These are phyloP conservation scores for Heterochromis multidens DNA, from an alignment of 2,113 vertebrate species.

Conservation along the genomic window DNA sequence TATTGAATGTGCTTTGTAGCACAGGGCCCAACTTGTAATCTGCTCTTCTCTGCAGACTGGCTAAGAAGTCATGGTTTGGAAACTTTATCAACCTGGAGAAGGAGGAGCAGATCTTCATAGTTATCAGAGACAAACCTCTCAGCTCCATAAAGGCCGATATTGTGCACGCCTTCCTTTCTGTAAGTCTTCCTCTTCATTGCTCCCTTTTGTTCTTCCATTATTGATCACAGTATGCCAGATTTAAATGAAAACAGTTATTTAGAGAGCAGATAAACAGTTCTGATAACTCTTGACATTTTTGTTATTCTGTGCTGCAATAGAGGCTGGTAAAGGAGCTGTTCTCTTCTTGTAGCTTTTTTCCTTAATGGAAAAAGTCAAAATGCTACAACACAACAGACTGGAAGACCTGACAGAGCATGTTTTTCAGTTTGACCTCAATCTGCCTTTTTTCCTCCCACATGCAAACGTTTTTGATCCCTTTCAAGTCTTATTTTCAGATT, in stretches of 20 bases:
- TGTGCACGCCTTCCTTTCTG: conserved; percentile 96
- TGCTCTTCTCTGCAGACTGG: conserved; percentile 78
- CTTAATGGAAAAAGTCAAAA: not conserved
- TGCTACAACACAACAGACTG: not conserved
- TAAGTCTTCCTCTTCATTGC: conserved; percentile 62
- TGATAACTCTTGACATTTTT: not conserved
- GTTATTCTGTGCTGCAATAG: not conserved
- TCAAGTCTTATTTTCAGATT: not conserved
- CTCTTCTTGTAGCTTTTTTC: not conserved
- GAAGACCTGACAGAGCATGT: not conserved
- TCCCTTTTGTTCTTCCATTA: not conserved
- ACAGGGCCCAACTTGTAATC: not conserved
- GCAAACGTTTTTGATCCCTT: not conserved
- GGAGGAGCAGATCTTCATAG: conserved; percentile 97
- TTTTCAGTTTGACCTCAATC: not conserved
- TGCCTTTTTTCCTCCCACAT: not conserved
- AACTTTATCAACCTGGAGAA: conserved; percentile 98
- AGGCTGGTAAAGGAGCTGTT: not conserved
- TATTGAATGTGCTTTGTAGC: not conserved
- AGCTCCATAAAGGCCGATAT: conserved; percentile 99
- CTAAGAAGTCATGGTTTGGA: conserved; percentile 99
- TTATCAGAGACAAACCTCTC: conserved; percentile 96
- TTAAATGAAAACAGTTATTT: not conserved
- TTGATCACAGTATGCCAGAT: not conserved
- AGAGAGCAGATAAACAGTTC: not conserved